Conservation (phyloP, 2,113 vertebrate genomes). For the Oreochromis niloticus region DNA sequence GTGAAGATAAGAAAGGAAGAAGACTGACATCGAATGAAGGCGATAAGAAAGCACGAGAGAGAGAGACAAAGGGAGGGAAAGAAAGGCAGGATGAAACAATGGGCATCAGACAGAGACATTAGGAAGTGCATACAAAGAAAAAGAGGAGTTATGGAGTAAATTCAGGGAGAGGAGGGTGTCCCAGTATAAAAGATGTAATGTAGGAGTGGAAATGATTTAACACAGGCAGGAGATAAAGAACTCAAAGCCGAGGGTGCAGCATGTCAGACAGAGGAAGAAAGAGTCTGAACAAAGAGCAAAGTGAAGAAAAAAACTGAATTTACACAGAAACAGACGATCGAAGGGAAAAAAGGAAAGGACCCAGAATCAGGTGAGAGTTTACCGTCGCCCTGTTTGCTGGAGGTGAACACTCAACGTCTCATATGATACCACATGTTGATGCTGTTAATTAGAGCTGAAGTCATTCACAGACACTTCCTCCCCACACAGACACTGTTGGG, state of each 20-base stretch:
- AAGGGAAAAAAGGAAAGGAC: background rate
- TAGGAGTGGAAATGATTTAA: background rate
- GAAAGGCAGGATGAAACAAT: background rate
- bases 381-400: rapidly evolving
- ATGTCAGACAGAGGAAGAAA: background rate
- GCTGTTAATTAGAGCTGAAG: background rate
- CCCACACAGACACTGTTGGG: background rate
- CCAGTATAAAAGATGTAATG: background rate
- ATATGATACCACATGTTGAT: rapidly evolving
- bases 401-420: rapidly evolving
- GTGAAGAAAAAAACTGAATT: background rate
- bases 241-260: background rate
- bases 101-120: background rate
- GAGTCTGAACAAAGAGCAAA: rapidly evolving
- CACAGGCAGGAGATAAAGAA: background rate
- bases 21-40: background rate
- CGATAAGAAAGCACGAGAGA: background rate
- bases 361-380: background rate
- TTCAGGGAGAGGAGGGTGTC: background rate
- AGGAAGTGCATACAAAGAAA: background rate
- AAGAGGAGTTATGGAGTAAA: background rate
- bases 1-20: background rate
- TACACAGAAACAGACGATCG: background rate
- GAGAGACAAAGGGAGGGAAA: background rate
- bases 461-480: background rate